Base-by-base conservation (phyloP, 2,888 invertebrate genomes). In the Dolichopus griseipennis region DNA sequence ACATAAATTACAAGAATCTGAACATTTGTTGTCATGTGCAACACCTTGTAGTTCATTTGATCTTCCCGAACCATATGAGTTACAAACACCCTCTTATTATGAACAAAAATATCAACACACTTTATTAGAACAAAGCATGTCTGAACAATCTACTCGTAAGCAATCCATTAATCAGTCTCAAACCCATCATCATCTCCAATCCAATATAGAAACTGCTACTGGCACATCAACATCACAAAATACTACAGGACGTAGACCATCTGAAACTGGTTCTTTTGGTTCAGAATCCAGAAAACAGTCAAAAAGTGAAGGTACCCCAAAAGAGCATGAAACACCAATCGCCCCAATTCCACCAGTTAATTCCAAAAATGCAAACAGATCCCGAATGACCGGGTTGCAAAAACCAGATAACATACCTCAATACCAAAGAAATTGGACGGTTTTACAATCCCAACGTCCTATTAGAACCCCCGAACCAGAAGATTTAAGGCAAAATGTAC, bases 401-500 rank as follows among this genome's bases (percentile, higher is more conserved):
- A 86, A 85, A 79, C 84, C 88, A 21, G 86, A 87, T 73, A 82
- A 81, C 75, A 84, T 89, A 75, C 88, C 88, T 10, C 81, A 85
- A 68, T 88, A 88, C 76, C 88, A 89, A 79, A 84, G 85, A 77
- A 85, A 87, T 76, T 83, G 87, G 77, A 85, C 86, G 70, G 83
- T 83, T 73, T 77, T 86, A 71, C 84, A 84, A 68, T 84, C 86
- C 72, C 86, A 87, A 78, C 82, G 85, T 75, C 82, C 82, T 68
- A 83, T 84, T 64, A 83, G 84, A 73, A 85, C 85, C 34, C 86
- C 86, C 70, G 86, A 86, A 76, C 81, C 83, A 71, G 78, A 82
- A 69, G 83, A 84, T 73, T 74, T 84, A 79, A 80, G 78, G 73
- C 82, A 81, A 69, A 82, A 82, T 74, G 76, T 82, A 52, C 82